Base-by-base conservation (phyloP, 1,140 invertebrate genomes). In the Penaeus vannamei region DNA sequence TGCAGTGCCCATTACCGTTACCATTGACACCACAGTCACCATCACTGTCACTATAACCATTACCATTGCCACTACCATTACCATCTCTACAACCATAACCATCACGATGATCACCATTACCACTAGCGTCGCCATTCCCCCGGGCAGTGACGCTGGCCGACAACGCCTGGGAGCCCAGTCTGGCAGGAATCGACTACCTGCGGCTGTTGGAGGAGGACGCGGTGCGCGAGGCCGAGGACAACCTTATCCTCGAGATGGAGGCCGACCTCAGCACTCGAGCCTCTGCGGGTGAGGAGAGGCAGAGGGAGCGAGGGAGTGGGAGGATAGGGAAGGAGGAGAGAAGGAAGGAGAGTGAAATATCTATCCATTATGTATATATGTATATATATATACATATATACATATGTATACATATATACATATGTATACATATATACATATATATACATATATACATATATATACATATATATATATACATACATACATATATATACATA, bases 221-320 rank as follows among this genome's bases (percentile, higher is more conserved):
- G n/a, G 87, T 84, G 17, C 69, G 83, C 62, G 87, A 89, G 79
- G 69, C 87, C 26, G 87, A 89, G 53, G 87, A 89, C 29, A 82
- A 89, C 32, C 87, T 89, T 62, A 64, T 89, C 53, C 69, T 89
- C 17, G 87, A 89, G 82, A 89, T 89, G 87, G 87, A 89, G 69
- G 83, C 82, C 32, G 87, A 89, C 87, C 83, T 89, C 4, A 85
- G 29, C 61, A 84, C 7, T 64, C 59, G 23, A 64, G 66, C n/a
- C 64, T 62, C 42, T 82, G 87, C 80, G 80, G 69, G 61, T 76
- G 72, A 5, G 29, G 8, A 19, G 19, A 10, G 14, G 10, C 20
- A 36, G 72, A 76, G 29, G 29, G 2, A 29, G 29, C 19, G 19
- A 8, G 22, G 29, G 20, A 32, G 19, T 76, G 26, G 20, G 69